Conservation (phyloP, 2,888 invertebrate species). For the Petrolisthes cinctipes region DNA sequence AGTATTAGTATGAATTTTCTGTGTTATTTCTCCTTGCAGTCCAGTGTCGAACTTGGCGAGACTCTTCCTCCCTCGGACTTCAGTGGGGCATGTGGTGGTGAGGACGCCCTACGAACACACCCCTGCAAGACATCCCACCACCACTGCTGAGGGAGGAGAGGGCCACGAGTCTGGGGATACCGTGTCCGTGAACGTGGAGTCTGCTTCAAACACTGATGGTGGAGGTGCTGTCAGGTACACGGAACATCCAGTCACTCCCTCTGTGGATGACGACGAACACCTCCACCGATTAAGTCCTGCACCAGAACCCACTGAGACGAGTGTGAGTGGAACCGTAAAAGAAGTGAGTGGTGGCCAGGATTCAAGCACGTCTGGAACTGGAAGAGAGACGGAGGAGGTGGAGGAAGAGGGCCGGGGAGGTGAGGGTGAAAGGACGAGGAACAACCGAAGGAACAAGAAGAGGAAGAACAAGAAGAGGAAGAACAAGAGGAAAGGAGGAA, state of each 20-base stretch:
- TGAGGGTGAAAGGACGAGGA: neutral
- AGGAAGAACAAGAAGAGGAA: constrained; percentile 21
- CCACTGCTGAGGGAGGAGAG: too few relatives aligned
- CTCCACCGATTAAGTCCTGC: too few relatives aligned
- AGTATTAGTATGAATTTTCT: too few relatives aligned
- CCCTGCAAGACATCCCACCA: neutral
- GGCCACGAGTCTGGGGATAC: neutral
- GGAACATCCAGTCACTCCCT: too few relatives aligned
- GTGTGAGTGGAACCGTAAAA: neutral
- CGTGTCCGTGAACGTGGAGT: neutral
- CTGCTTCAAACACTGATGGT: neutral
- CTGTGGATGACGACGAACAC: too few relatives aligned
- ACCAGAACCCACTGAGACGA: constrained; percentile 12
- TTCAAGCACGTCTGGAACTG: too few relatives aligned
- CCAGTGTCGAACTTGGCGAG: constrained; percentile 41
- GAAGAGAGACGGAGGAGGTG: neutral
- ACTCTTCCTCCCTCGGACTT: constrained; percentile 10
- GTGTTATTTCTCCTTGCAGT: neutral
- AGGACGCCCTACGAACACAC: neutral
- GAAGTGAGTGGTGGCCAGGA: neutral
- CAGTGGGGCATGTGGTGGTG: neutral
- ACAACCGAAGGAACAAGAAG: constrained; percentile 17
- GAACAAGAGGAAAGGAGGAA: neutral
- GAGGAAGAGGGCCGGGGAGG: neutral
- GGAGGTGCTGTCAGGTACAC: neutral